These are phyloP conservation scores for Alloscopus bannaensis DNA, from an alignment of 2,888 invertebrate genomes.

Conservation along the genomic window DNA sequence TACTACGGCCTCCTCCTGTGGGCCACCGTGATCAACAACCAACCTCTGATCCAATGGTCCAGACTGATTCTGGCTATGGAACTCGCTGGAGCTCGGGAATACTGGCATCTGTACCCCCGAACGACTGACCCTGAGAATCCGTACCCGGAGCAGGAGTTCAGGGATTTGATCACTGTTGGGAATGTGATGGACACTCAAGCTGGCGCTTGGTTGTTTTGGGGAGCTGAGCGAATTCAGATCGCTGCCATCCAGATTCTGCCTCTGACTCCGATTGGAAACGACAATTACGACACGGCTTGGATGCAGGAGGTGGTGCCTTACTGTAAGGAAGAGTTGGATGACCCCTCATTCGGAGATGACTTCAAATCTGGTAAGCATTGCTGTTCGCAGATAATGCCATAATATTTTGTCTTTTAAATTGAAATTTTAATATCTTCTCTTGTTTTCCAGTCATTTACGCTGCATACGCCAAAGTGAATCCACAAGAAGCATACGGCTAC, in stretches of 20 bases:
- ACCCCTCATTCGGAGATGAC: slow-evolving; percentile 57
- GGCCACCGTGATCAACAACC: slow-evolving; percentile 63
- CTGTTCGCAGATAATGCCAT: background rate
- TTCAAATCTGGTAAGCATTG: slow-evolving; percentile 63
- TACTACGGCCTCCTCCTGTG: slow-evolving; percentile 68
- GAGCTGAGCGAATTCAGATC: slow-evolving; percentile 59
- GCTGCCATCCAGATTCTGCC: slow-evolving; percentile 70
- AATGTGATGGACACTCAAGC: slow-evolving; percentile 67
- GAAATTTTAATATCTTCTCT: too few relatives aligned
- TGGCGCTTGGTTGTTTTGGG: slow-evolving; percentile 69
- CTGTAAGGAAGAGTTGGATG: slow-evolving; percentile 61
- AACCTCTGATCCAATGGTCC: slow-evolving; percentile 67
- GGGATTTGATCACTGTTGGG: slow-evolving; percentile 64
- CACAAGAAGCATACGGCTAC: slow-evolving; percentile 64
- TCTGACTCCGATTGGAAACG: slow-evolving; percentile 67
- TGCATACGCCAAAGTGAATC: slow-evolving; percentile 66
- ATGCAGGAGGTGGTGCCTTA: slow-evolving; percentile 64
- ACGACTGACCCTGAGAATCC: slow-evolving; percentile 42
- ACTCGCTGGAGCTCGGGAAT: slow-evolving; percentile 61
- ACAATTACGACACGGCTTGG: slow-evolving; percentile 63
- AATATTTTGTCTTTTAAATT: too few relatives aligned
- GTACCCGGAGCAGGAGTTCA: slow-evolving; percentile 65
- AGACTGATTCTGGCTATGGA: slow-evolving; percentile 65
- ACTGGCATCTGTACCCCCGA: slow-evolving; percentile 69
- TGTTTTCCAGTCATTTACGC: slow-evolving; percentile 53